Conservation (phyloP, 1,140 invertebrate genomes). For the Nephotettix cincticeps region DNA sequence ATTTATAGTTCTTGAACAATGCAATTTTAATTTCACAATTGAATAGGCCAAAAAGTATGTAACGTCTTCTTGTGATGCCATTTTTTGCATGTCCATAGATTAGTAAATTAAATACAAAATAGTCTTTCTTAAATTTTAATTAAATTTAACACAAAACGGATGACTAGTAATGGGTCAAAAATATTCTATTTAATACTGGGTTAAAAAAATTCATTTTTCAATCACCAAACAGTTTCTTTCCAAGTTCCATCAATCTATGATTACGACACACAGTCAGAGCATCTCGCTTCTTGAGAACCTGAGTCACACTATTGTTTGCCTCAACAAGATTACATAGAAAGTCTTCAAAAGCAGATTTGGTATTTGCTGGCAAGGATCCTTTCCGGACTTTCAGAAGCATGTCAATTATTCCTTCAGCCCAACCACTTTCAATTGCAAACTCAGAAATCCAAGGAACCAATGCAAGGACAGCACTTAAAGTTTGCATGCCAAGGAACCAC, state of each 20-base stretch:
- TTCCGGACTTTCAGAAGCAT: constrained; percentile 78
- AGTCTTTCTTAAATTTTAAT: too few species aligned
- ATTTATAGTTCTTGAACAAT: too few species aligned
- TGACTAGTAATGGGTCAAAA: too few species aligned
- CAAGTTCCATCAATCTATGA: constrained; percentile 85
- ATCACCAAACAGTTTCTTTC: constrained; percentile 80
- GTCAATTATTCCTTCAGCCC: constrained; percentile 82
- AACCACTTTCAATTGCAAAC: constrained; percentile 89
- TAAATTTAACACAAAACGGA: too few species aligned
- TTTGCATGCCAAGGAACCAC: constrained; percentile 94
- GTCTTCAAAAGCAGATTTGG: constrained; percentile 88
- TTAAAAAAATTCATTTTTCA: constrained; percentile 53
- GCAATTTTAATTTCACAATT: too few species aligned
- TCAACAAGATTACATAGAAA: constrained; percentile 82
- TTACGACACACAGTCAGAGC: constrained; percentile 79
- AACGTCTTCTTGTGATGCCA: too few species aligned
- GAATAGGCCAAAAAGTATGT: too few species aligned
- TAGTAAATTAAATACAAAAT: too few species aligned
- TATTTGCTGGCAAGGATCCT: constrained; percentile 74
- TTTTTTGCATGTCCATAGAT: too few species aligned
- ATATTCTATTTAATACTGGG: not conserved
- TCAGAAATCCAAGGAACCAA: constrained; percentile 86
- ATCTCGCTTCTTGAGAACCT: constrained; percentile 80
- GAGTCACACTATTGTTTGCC: constrained; percentile 69
- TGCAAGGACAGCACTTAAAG: constrained; percentile 75